Percentiles rank a stretch among this genome's conserved stretches.
These are phyloP conservation scores for Goniozus legneri DNA, from an alignment of 1,140 invertebrate genomes.

Conservation along the genomic window DNA sequence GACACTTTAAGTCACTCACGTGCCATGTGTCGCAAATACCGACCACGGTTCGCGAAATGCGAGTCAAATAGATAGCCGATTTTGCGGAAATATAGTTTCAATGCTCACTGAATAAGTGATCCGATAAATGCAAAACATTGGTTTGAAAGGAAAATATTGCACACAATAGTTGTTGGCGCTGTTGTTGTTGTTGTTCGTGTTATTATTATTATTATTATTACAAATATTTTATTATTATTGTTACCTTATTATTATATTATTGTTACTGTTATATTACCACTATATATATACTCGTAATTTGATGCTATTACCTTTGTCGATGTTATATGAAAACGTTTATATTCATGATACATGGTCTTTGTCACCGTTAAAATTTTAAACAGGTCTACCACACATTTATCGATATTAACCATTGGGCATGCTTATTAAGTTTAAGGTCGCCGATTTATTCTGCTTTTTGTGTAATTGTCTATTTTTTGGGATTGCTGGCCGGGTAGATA, in stretches of 20 bases:
- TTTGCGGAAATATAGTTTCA: too few relatives aligned
- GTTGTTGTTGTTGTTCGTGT: constrained; percentile 3
- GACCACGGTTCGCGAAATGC: too few relatives aligned
- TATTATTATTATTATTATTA: constrained; percentile 14
- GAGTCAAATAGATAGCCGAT: too few relatives aligned
- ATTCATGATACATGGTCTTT: constrained; percentile 5
- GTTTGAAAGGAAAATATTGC: too few relatives aligned
- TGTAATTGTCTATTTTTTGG: constrained; percentile 44
- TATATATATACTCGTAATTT: too few relatives aligned
- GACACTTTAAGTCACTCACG: too few relatives aligned
- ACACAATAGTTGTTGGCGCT: neutral
- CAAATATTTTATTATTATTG: neutral
- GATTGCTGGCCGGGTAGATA: constrained; percentile 80
- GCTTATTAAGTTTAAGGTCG: constrained; percentile 7
- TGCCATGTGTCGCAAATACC: too few relatives aligned
- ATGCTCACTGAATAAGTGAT: too few relatives aligned
- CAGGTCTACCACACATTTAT: neutral
- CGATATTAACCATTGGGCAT: constrained; percentile 11
- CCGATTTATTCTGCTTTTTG: constrained; percentile 23
- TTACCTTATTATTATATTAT: neutral
- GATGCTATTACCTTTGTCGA: constrained; percentile 12
- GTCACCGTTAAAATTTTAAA: neutral
- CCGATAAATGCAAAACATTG: too few relatives aligned
- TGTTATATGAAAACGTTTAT: neutral
- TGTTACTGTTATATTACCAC: neutral